Evolutionary conservation across 2,113 vertebrate species (phyloP).

Genomic region (Scophthalmus maximus): DNA sequence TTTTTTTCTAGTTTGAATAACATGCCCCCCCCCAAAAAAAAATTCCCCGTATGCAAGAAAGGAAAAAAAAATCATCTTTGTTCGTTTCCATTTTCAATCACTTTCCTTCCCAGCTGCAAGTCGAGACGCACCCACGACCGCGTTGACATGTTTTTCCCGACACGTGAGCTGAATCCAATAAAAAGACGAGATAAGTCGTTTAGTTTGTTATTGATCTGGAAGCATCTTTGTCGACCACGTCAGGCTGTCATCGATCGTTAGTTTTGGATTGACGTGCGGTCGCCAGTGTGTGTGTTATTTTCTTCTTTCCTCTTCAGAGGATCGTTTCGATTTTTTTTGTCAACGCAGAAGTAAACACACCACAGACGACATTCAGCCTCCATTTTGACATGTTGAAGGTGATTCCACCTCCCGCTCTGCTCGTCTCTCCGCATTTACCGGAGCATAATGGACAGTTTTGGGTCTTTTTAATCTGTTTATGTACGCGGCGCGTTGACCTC

Average conservation of each 20-base stretch:
- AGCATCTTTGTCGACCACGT: conserved; percentile 4
- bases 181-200: conserved; percentile 44
- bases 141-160: conserved; percentile 47
- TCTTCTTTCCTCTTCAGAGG: neutral
- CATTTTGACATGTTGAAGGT: neutral
- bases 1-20: too few relatives aligned
- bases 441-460: neutral
- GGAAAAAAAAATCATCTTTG: neutral
- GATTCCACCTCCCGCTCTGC: neutral
- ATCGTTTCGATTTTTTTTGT: neutral
- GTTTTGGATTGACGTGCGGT: conserved; percentile 3
- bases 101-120: neutral
- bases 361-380: neutral
- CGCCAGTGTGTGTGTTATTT: neutral
- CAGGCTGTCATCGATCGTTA: conserved; percentile 26
- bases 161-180: conserved; percentile 38
- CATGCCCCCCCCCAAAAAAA: too few relatives aligned
- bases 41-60: neutral
- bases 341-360: neutral
- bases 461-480: conserved; percentile 9
- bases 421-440: neutral
- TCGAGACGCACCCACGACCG: conserved; percentile 9
- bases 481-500: neutral
- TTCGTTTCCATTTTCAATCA: neutral
- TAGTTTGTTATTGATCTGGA: conserved; percentile 50